Evolutionary conservation across 2,113 vertebrate genomes (phyloP), one percentile per base, ranked within the genome.

Genomic region (Charadrius vociferus): DNA sequence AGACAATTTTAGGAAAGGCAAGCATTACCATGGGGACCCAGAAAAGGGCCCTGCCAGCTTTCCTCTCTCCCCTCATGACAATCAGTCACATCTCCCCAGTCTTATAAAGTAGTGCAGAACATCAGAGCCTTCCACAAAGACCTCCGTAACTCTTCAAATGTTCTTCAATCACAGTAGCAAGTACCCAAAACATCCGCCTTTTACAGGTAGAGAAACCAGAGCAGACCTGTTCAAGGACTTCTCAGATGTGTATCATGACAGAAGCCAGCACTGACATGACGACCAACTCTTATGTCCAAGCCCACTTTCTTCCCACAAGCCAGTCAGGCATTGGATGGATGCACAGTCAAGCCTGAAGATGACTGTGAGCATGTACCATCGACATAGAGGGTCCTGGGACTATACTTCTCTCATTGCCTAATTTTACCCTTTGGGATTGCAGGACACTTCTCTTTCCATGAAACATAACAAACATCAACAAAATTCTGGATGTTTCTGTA

Each of bases 371-470:
- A 37, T 5, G 1, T 1, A 6, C 26, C 1, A 4, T 4, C 0
- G 6, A 24, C 73, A 34, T 1, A 18, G 30, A 72, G 14, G 5
- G 19, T 7, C 29, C 61, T 20, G 24, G 49, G 8, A 8, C 72
- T 12, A 7, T 6, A 9, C 41, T 49, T 24, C 47, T 41, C 65
- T 43, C 50, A 1, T 22, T 34, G 24, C 45, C 68, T 14, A 5
- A 37, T 8, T 36, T 24, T 11, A 15, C 63, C 68, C 88, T 43
- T 3, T 11, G 55, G 88, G 23, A 62, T 5, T 0, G 2, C 83
- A 94, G 86, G 93, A 91, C 93, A 95, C 92, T 95, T 96, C 95
- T 97, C 97, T 93, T 97, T 95, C 96, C 96, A 95, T 80, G 75
- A 68, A 65, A 36, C 3, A 1, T 2, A n/a, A 47, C 26, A 58